Evolutionary conservation across 1,140 invertebrate genomes (phyloP).

Genomic region (Eciton burchellii): DNA sequence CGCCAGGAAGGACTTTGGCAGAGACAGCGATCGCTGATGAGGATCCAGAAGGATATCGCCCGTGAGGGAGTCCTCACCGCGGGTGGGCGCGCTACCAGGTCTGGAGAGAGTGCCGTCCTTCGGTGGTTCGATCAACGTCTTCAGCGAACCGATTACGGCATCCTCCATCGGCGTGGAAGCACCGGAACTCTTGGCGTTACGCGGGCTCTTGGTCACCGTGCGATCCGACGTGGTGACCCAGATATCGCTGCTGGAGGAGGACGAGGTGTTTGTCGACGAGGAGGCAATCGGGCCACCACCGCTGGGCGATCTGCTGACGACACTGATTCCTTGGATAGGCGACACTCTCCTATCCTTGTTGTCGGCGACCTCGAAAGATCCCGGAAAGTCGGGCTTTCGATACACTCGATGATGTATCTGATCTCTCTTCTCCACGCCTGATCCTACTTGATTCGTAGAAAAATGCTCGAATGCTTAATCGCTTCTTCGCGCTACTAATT

Average conservation of each 20-base stretch:
- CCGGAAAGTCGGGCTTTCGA: constrained; percentile 66
- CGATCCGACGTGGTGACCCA: constrained; percentile 86
- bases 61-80: constrained; percentile 77
- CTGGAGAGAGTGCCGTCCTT: constrained; percentile 83
- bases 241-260: constrained; percentile 86
- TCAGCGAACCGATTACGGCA: constrained; percentile 78
- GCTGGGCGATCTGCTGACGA: constrained; percentile 78
- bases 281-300: constrained; percentile 73
- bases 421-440: constrained; percentile 66
- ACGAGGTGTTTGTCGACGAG: constrained; percentile 81
- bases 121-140: constrained; percentile 78
- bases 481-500: background rate
- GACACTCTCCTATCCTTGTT: constrained; percentile 79
- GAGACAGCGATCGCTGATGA: constrained; percentile 87
- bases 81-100: constrained; percentile 86
- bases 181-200: constrained; percentile 85
- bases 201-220: constrained; percentile 84
- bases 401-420: constrained; percentile 64
- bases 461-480: background rate
- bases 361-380: constrained; percentile 67
- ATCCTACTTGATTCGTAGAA: constrained; percentile 17
- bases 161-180: constrained; percentile 86
- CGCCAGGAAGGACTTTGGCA: constrained; percentile 88
- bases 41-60: constrained; percentile 81
- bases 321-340: constrained; percentile 79